Base-by-base conservation (phyloP, 2,888 invertebrate species). In the Cataglyphis rosenhaueri region DNA sequence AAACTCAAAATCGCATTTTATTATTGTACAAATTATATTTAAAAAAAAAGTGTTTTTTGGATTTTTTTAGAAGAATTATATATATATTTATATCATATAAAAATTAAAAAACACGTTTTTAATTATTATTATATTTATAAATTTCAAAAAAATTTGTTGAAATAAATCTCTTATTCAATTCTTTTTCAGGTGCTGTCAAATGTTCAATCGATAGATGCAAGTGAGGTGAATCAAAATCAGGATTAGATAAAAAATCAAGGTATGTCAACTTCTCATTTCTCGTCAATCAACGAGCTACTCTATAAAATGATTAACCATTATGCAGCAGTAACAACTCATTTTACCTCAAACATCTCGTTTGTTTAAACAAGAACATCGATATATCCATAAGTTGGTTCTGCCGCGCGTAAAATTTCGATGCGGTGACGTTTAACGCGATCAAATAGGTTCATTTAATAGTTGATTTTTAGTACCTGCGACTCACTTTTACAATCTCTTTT, bases 371-470 rank as follows among this genome's bases (percentile, higher is more conserved):
- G 10, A 70, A 55, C 15, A 4, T 62, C 35, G 12, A 32, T 44
- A 8, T 21, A 18, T 29, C 25, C 15, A 32, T 8, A 29, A 12
- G 29, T 4, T 25, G 8, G 9, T 25, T 2, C 18, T 41, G 15
- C 41, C 5, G 3, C 8, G 21, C 18, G 0, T 35, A 21, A 35
- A 1, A 41, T 6, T 10, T 64, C 21, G 18, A 2, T n/a, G 18
- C 15, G 25, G 12, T 3, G 0, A 64, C 12, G 41, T 25, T 12
- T 15, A n/a, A n/a, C 4, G 4, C 15, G 15, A 41, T 12, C 84
- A 93, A 93, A 93, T 92, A 92, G 85, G 81, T 87, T 88, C 84
- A 90, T 92, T 92, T 92, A 92, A 93, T 93, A 92, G 88, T 89
- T 91, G 90, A 92, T 88, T 90, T 73, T 75, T 65, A 81, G 78